Conservation (phyloP, 2,888 invertebrate genomes). For the Polietes domitor region DNA sequence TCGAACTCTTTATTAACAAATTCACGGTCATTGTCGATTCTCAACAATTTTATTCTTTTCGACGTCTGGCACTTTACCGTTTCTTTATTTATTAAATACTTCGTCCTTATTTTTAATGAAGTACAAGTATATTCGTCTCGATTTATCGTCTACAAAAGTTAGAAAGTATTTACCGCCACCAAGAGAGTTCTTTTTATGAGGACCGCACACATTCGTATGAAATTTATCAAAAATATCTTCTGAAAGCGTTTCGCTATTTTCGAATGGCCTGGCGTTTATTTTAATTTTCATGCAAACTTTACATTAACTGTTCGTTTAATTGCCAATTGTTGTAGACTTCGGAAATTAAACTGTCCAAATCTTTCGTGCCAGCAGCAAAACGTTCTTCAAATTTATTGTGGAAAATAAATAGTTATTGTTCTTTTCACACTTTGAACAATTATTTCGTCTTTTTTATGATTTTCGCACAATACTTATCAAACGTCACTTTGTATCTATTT, state of each 20-base stretch:
- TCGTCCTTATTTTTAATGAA: slow-evolving; percentile 42
- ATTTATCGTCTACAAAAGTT: slow-evolving; percentile 47
- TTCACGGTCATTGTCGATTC: not conserved
- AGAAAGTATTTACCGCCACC: slow-evolving; percentile 40
- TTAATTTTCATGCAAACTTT: slow-evolving; percentile 42
- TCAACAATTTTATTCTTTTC: not conserved
- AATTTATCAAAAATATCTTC: slow-evolving; percentile 36
- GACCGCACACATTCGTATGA: no score
- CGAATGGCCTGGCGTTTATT: slow-evolving; percentile 25
- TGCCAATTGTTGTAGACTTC: slow-evolving; percentile 8
- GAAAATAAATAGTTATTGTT: slow-evolving; percentile 24
- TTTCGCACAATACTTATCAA: not conserved
- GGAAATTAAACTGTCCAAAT: slow-evolving; percentile 40
- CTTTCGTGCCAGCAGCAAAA: slow-evolving; percentile 28
- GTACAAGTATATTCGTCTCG: slow-evolving; percentile 46
- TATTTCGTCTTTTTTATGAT: not conserved
- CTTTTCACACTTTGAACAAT: slow-evolving; percentile 6
- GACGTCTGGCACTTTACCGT: slow-evolving; percentile 43
- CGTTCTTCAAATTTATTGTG: not conserved
- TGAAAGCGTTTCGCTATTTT: slow-evolving; percentile 34
- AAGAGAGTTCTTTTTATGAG: slow-evolving; percentile 15
- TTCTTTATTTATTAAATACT: slow-evolving; percentile 39
- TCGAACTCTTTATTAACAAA: not conserved
- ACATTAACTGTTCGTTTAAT: slow-evolving; percentile 21
- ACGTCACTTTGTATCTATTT: slow-evolving; percentile 17